Evolutionary conservation across 2,113 vertebrate species (phyloP).

Genomic region (Cephalopholis sonnerati): DNA sequence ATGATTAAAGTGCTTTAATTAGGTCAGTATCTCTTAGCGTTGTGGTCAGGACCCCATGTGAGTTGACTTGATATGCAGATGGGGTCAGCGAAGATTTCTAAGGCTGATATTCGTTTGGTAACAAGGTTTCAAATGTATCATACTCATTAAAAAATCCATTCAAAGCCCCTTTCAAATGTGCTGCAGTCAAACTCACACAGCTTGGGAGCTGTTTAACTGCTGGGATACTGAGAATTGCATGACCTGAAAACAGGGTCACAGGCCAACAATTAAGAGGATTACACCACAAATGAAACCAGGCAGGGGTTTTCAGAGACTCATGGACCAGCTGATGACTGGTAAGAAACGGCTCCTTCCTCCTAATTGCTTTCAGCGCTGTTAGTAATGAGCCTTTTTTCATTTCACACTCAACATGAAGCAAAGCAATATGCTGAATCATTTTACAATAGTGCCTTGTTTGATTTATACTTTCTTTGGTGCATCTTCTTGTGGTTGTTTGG

Average conservation of each 20-base stretch:
- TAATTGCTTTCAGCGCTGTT: conserved; percentile 19
- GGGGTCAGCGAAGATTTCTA: not conserved
- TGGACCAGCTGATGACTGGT: conserved; percentile 11
- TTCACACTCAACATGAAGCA: not conserved
- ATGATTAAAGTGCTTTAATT: not conserved
- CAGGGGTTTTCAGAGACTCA: not conserved
- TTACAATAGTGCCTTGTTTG: not conserved
- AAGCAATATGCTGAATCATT: not conserved
- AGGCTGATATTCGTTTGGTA: not conserved
- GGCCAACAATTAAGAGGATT: conserved; percentile 36
- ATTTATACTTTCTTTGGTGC: not conserved
- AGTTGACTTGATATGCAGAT: not conserved
- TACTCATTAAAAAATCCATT: not conserved
- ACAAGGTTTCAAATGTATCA: not conserved
- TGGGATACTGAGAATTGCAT: not conserved
- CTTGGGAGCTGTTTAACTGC: conserved; percentile 15
- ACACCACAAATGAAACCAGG: conserved; percentile 32
- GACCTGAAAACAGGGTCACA: conserved; percentile 18
- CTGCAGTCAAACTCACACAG: not conserved
- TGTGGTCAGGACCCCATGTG: not conserved
- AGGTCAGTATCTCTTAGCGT: not conserved
- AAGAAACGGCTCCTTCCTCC: not conserved
- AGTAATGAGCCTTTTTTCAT: not conserved
- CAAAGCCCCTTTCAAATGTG: not conserved
- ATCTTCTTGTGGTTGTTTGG: not conserved